These are phyloP conservation scores for Mycalesis mineus DNA, from an alignment of 2,888 invertebrate genomes.

Conservation along the genomic window DNA sequence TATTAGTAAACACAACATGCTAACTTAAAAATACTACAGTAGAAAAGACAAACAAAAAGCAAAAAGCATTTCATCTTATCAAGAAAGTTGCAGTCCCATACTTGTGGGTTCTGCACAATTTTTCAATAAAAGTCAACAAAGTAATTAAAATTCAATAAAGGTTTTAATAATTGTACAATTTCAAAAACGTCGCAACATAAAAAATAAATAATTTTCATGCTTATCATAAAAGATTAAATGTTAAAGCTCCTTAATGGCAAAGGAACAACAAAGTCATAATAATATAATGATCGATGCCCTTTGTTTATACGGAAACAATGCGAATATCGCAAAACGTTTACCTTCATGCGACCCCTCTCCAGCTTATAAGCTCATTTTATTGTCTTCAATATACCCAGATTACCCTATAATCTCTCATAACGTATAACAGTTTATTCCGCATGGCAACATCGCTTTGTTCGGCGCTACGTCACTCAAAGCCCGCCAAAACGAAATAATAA, in stretches of 20 bases:
- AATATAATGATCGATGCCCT: constrained; percentile 29
- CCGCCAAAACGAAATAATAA: constrained; percentile 76
- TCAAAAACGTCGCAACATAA: no score
- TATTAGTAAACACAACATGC: no score
- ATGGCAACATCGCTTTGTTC: constrained; percentile 73
- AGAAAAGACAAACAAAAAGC: no score
- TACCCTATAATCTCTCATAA: constrained; percentile 75
- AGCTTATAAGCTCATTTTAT: constrained; percentile 71
- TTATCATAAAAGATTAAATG: neutral
- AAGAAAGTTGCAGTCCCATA: no score
- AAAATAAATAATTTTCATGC: neutral
- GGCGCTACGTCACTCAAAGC: constrained; percentile 65
- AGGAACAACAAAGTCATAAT: constrained; percentile 14
- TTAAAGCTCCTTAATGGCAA: neutral
- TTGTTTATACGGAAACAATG: constrained; percentile 35
- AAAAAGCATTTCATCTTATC: no score
- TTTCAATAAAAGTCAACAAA: no score
- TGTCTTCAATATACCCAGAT: constrained; percentile 79
- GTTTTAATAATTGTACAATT: no score
- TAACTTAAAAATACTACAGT: no score
- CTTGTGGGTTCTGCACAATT: no score
- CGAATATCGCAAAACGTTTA: constrained; percentile 50
- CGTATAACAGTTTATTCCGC: constrained; percentile 76
- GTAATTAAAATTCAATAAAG: no score
- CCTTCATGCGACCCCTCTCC: constrained; percentile 47